Conservation (phyloP, 2,113 vertebrate genomes). For the Mustela lutreola region DNA sequence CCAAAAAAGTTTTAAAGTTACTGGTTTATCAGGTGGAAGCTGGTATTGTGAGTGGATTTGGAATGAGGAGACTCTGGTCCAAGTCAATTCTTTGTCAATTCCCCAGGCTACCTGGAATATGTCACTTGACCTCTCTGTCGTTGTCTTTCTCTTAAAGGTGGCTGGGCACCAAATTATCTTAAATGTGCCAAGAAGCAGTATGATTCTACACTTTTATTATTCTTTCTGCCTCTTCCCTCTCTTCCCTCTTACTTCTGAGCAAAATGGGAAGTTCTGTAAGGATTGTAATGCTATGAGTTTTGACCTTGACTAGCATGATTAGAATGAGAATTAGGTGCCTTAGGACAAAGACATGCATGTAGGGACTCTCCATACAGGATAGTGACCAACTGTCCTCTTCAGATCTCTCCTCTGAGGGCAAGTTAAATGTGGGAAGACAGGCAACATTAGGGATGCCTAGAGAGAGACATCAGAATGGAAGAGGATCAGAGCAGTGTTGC, state of each 20-base stretch:
- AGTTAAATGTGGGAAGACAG: background rate
- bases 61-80: background rate
- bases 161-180: background rate
- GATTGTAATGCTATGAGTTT: background rate
- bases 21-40: background rate
- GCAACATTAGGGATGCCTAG: background rate
- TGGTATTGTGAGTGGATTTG: background rate
- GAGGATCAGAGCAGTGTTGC: background rate
- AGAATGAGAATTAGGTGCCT: background rate
- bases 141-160: background rate
- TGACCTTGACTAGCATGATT: background rate
- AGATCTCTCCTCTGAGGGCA: background rate
- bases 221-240: background rate
- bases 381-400: background rate
- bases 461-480: background rate
- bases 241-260: background rate
- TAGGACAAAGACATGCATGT: background rate
- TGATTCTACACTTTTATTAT: background rate
- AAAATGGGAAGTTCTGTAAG: background rate
- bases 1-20: background rate
- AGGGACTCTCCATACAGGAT: background rate
- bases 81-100: background rate
- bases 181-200: background rate
- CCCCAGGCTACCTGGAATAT: background rate
- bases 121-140: background rate